phyloP scores from a whole-genome alignment of 2,113 vertebrate species.

The Corynorhinus townsendii region DNA sequence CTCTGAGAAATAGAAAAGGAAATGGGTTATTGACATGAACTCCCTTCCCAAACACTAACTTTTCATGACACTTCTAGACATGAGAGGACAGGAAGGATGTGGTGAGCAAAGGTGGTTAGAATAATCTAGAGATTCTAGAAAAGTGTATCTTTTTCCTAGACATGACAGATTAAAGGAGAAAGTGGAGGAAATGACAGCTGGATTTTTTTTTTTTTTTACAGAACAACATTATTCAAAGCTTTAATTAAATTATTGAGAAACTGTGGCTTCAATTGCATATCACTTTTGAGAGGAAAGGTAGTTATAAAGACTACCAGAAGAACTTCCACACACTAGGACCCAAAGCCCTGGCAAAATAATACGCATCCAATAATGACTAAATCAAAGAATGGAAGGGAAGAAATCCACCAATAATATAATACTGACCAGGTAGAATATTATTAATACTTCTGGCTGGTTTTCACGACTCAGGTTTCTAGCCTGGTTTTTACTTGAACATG shows the following conservation, averaged over 20 bases:
- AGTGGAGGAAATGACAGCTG: background rate
- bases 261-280: background rate
- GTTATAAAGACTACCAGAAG: background rate
- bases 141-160: background rate
- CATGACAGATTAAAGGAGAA: background rate
- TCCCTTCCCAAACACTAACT: background rate
- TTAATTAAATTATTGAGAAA: background rate
- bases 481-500: background rate
- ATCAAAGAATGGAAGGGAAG: background rate
- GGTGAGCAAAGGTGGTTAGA: background rate
- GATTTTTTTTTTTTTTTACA: background rate
- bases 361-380: background rate
- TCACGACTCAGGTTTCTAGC: background rate
- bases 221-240: background rate
- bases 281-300: background rate
- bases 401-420: background rate
- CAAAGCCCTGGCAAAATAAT: background rate
- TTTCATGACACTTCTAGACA: background rate
- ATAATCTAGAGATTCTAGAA: background rate
- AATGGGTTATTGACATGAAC: background rate
- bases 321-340: background rate
- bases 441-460: background rate
- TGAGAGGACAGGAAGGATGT: background rate
- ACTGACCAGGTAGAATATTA: background rate
- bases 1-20: background rate